phyloP scores from a whole-genome alignment of 2,113 vertebrate species.

The Hippocampus guttulatus region DNA sequence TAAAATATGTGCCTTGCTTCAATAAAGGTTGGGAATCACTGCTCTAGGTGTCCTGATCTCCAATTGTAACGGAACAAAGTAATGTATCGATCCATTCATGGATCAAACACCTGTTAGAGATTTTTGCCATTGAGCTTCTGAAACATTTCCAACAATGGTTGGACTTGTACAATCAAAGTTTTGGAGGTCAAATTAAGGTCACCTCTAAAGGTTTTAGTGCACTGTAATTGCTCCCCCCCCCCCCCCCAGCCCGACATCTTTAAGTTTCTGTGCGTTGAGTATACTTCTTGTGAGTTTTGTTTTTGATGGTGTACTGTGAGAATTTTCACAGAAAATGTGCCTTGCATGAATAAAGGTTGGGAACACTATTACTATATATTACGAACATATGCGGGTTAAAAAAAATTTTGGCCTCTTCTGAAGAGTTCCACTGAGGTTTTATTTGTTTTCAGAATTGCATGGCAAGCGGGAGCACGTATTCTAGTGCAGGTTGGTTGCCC shows the following conservation, averaged over 20 bases:
- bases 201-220: background rate
- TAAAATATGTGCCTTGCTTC: too few relatives aligned
- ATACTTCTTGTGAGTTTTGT: background rate
- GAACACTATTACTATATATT: background rate
- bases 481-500: background rate
- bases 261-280: background rate
- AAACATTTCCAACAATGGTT: too few relatives aligned
- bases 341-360: background rate
- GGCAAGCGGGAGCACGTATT: background rate
- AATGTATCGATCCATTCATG: too few relatives aligned
- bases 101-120: too few relatives aligned
- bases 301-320: background rate
- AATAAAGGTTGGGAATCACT: too few relatives aligned
- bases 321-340: background rate
- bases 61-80: too few relatives aligned
- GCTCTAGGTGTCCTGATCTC: too few relatives aligned
- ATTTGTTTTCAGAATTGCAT: constrained; percentile 1
- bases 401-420: background rate
- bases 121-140: too few relatives aligned
- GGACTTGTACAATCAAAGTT: too few relatives aligned
- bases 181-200: too few relatives aligned
- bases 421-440: background rate
- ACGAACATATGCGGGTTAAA: background rate
- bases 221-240: background rate
- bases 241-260: background rate